Conservation (phyloP, 2,113 vertebrate species). For the Corvus moneduloides region DNA sequence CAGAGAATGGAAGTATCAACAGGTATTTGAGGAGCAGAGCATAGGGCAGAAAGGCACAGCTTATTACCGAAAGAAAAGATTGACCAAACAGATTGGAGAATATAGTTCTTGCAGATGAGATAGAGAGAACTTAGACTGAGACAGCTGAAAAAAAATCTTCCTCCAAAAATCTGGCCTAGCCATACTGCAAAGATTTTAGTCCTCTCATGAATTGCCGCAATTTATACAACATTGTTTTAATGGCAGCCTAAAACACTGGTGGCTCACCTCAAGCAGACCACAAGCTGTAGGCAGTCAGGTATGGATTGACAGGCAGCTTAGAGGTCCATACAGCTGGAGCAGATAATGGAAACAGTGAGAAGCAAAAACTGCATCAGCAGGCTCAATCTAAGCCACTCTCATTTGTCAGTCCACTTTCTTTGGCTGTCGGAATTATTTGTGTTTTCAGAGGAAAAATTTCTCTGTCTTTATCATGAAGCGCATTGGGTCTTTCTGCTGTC, state of each 20-base stretch:
- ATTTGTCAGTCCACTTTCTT: not conserved
- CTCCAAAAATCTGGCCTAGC: not conserved
- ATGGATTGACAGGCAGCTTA: not conserved
- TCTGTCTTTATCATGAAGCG: not conserved
- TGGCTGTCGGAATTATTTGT: not conserved
- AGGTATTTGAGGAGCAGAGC: not conserved
- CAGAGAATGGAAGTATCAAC: not conserved
- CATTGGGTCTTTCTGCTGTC: conserved; percentile 31
- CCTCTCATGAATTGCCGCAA: not conserved
- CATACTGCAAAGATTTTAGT: not conserved
- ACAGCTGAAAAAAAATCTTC: not conserved
- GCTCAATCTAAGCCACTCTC: not conserved
- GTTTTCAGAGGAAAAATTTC: not conserved
- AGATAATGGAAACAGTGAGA: not conserved
- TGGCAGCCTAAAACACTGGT: not conserved
- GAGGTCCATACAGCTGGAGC: not conserved
- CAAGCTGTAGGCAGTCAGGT: not conserved
- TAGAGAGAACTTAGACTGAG: not conserved
- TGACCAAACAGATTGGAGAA: not conserved
- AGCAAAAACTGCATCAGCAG: not conserved
- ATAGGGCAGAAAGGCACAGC: not conserved
- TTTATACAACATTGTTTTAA: not conserved
- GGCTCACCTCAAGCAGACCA: not conserved
- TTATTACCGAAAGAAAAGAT: not conserved
- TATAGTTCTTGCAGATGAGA: not conserved